These are phyloP conservation scores for Pectinophora gossypiella DNA, from an alignment of 1,140 invertebrate genomes.

Conservation along the genomic window DNA sequence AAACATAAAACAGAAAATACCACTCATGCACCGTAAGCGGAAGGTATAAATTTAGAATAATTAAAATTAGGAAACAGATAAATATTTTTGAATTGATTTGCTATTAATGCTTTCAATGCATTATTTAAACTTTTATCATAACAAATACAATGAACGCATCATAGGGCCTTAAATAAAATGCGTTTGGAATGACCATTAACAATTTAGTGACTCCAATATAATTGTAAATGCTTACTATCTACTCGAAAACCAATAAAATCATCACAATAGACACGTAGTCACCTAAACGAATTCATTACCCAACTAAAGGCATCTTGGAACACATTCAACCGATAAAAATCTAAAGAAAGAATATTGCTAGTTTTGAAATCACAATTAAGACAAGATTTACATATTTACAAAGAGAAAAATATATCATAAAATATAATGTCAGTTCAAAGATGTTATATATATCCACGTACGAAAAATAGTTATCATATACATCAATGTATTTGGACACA, in stretches of 20 bases:
- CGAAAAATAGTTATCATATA: slow-evolving; percentile 27
- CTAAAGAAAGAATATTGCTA: slow-evolving; percentile 23
- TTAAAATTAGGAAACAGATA: too few species aligned
- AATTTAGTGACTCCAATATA: slow-evolving; percentile 4
- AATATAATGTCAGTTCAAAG: slow-evolving; percentile 29
- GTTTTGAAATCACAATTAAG: slow-evolving; percentile 26
- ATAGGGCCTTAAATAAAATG: slow-evolving; percentile 4
- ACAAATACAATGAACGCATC: too few species aligned
- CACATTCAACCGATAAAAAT: background rate
- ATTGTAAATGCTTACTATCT: background rate
- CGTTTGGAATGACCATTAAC: slow-evolving; percentile 5
- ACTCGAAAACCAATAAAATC: background rate
- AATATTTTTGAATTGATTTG: too few species aligned
- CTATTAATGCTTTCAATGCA: too few species aligned
- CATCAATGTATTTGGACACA: slow-evolving; percentile 6
- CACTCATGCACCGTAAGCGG: background rate
- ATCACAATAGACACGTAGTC: background rate
- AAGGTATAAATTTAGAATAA: background rate
- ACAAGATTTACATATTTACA: slow-evolving; percentile 42
- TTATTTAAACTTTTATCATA: too few species aligned
- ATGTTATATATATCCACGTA: slow-evolving; percentile 23
- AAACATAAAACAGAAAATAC: background rate
- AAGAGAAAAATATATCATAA: slow-evolving; percentile 26
- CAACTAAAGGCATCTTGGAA: slow-evolving; percentile 2
- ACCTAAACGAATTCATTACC: background rate